Evolutionary conservation across 2,888 invertebrate genomes (phyloP).

Genomic region (Dione juno): DNA sequence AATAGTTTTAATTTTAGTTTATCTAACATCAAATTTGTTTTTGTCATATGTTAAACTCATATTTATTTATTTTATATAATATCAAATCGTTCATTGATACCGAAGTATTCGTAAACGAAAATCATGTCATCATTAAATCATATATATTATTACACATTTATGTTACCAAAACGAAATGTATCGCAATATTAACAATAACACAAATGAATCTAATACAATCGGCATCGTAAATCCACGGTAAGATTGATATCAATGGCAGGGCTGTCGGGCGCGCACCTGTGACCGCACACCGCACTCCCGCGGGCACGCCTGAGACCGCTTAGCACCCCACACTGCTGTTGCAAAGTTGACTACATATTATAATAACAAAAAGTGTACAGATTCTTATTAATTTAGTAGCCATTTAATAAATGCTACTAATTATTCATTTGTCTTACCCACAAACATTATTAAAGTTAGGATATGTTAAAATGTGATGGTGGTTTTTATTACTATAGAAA

Average conservation of each 20-base stretch:
- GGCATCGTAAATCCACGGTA: constrained; percentile 50
- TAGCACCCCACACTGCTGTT: constrained; percentile 29
- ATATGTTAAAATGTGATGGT: too few species aligned
- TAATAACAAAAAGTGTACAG: background rate
- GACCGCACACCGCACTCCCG: constrained; percentile 52
- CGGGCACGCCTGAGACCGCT: constrained; percentile 33
- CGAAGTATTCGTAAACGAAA: background rate
- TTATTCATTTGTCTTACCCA: background rate
- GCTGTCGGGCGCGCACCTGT: constrained; percentile 67
- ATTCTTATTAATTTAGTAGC: background rate
- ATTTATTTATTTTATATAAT: too few species aligned
- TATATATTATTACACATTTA: too few species aligned
- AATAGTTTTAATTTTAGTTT: too few species aligned
- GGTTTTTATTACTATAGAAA: too few species aligned
- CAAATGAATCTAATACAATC: constrained; percentile 34
- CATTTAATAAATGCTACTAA: background rate
- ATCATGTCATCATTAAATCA: background rate
- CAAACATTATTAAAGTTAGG: background rate
- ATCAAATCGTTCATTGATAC: background rate
- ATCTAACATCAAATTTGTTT: too few species aligned
- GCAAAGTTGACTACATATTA: constrained; percentile 17
- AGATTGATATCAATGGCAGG: constrained; percentile 59
- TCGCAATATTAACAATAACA: constrained; percentile 10
- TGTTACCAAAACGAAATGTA: background rate
- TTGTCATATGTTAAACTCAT: too few species aligned